phyloP scores from a whole-genome alignment of 2,113 vertebrate genomes.

The Monopterus albus region DNA sequence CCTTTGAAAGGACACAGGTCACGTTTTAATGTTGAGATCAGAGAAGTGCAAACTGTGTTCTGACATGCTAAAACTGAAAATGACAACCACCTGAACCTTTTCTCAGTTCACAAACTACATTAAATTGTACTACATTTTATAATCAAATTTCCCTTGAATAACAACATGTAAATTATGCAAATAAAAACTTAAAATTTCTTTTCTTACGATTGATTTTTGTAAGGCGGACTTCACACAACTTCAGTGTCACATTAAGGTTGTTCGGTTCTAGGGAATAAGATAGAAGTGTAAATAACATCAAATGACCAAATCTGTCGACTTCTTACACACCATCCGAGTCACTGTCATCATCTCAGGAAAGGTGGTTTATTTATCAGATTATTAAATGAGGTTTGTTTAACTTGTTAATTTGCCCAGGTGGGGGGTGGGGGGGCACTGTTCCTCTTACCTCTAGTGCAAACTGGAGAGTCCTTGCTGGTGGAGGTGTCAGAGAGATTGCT shows the following conservation, averaged over 20 bases:
- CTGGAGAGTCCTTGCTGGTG: background rate
- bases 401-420: conserved; percentile 4
- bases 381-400: background rate
- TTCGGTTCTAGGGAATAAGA: conserved; percentile 65
- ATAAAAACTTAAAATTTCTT: background rate
- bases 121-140: background rate
- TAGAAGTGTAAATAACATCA: background rate
- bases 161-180: background rate
- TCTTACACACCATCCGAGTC: background rate
- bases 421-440: background rate
- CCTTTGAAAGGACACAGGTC: conserved; percentile 26
- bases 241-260: conserved; percentile 55
- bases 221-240: conserved; percentile 78
- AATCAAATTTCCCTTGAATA: background rate
- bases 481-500: conserved; percentile 14
- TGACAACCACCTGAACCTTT: background rate
- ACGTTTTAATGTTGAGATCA: background rate
- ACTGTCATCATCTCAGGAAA: background rate
- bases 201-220: conserved; percentile 76
- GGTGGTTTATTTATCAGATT: background rate
- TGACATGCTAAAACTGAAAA: background rate
- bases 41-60: background rate
- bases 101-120: background rate
- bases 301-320: background rate
- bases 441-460: conserved; percentile 15